Conservation (phyloP, 2,113 vertebrate genomes). For the Nothocercus nigrocapillus region DNA sequence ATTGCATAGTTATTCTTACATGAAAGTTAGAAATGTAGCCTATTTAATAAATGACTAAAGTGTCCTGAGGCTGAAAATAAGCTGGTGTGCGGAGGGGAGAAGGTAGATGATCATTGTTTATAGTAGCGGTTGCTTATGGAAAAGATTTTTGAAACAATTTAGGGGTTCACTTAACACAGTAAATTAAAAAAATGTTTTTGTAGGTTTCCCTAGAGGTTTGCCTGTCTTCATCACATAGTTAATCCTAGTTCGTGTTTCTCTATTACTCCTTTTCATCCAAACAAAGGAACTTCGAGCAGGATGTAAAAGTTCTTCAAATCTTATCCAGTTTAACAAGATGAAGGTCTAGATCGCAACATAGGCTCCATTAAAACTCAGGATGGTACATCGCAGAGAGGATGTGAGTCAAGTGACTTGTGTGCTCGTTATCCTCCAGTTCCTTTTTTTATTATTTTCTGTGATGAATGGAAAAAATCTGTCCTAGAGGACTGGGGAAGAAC, state of each 20-base stretch:
- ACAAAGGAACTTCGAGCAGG: background rate
- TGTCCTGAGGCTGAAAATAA: slow-evolving; percentile 1
- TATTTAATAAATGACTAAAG: slow-evolving; percentile 36
- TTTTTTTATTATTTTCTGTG: background rate
- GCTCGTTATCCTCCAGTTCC: background rate
- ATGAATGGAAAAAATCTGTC: background rate
- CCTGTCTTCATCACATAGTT: background rate
- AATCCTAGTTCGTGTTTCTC: background rate
- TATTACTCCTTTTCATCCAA: background rate
- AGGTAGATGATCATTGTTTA: background rate
- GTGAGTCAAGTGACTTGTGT: background rate
- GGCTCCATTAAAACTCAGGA: background rate
- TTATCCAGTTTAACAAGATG: background rate
- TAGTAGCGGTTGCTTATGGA: background rate
- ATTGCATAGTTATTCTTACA: background rate
- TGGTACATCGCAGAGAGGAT: background rate
- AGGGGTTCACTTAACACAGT: background rate
- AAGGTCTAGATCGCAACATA: background rate
- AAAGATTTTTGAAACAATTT: slow-evolving; percentile 19
- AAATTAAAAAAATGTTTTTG: background rate
- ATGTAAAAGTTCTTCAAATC: slow-evolving; percentile 25
- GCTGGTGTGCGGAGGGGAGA: background rate
- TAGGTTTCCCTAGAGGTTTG: background rate
- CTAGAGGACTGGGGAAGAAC: background rate
- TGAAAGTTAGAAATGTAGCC: background rate